Evolutionary conservation across 2,113 vertebrate genomes (phyloP), one percentile per base, ranked within the genome.

Genomic region (Suricata suricatta): DNA sequence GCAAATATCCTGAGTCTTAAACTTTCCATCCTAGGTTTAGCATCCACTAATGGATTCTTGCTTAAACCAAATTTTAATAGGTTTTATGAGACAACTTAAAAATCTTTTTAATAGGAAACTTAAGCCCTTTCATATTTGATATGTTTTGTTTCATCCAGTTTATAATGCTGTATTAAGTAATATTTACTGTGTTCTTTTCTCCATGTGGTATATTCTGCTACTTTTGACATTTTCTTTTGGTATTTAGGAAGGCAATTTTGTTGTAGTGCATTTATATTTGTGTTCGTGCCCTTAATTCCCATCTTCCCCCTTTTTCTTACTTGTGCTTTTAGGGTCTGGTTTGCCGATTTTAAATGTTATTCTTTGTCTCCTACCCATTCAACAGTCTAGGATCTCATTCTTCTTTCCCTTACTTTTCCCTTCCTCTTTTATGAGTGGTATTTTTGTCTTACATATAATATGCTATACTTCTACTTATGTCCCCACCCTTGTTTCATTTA

Each of bases 231-330:
- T 93, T 91, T 91, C 31, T 86, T 93, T 90, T 88, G 29, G 60
- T 77, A 95, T 31, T 97, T 69, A 95, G 60, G 27, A 50, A 95
- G 3, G 33, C 27, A 83, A 88, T 50, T 88, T 96, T 95, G 44
- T 72, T 90, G 38, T 90, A 71, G 23, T 31, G 11, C 29, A 95
- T 27, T 92, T 97, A 82, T 3, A 79, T 19, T 64, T 96, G 84
- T 82, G 4, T 80, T 86, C 82, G 25, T 83, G 7, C 25, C 14
- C n/a, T 83, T 93, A 89, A 54, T 41, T 19, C 4, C 69, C 25
- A 38, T 7, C 50, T 35, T 64, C 13, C 7, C 14, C 66, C 17
- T 21, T 77, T 85, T 57, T 52, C 50, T 84, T n/a, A n/a, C n/a
- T n/a, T 31, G 90, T 41, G 3, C 41, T 90, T 94, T 81, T 76